phyloP scores from a whole-genome alignment of 2,113 vertebrate genomes.

The Entelurus aequoreus region DNA sequence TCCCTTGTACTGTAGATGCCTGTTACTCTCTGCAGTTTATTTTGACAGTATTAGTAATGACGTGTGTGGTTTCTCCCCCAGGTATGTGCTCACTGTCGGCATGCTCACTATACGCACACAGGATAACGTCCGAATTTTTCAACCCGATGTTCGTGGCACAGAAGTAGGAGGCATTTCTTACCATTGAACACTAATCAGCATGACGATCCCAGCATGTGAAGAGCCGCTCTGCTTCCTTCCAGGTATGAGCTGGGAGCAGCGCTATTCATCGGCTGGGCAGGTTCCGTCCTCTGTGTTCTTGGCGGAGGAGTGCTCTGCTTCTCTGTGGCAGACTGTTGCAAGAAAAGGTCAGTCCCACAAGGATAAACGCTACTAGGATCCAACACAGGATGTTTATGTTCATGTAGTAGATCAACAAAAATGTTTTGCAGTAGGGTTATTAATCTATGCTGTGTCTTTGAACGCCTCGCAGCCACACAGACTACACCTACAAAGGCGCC shows the following conservation, averaged over 20 bases:
- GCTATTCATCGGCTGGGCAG: constrained; percentile 78
- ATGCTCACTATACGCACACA: constrained; percentile 92
- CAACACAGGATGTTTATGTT: neutral
- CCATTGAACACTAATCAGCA: neutral
- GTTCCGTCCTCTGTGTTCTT: constrained; percentile 70
- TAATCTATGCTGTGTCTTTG: constrained; percentile 22
- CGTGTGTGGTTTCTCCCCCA: constrained; percentile 45
- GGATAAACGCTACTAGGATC: neutral
- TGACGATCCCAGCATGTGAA: neutral
- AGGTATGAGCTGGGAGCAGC: constrained; percentile 79
- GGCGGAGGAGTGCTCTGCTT: constrained; percentile 70
- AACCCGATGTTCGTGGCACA: constrained; percentile 86
- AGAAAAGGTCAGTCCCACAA: constrained; percentile 50
- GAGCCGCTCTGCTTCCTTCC: neutral
- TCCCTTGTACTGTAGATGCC: no score
- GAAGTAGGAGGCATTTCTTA: constrained; percentile 78
- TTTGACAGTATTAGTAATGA: neutral
- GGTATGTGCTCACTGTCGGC: constrained; percentile 87
- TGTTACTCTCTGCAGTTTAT: neutral
- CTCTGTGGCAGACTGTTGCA: constrained; percentile 59
- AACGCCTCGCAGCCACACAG: constrained; percentile 46
- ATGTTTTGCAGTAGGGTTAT: neutral
- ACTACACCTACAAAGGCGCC: constrained; percentile 73
- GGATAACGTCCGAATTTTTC: constrained; percentile 93
- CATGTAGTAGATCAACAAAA: neutral